Conservation (phyloP, 1,140 invertebrate species). For the Anoplophora glabripennis region DNA sequence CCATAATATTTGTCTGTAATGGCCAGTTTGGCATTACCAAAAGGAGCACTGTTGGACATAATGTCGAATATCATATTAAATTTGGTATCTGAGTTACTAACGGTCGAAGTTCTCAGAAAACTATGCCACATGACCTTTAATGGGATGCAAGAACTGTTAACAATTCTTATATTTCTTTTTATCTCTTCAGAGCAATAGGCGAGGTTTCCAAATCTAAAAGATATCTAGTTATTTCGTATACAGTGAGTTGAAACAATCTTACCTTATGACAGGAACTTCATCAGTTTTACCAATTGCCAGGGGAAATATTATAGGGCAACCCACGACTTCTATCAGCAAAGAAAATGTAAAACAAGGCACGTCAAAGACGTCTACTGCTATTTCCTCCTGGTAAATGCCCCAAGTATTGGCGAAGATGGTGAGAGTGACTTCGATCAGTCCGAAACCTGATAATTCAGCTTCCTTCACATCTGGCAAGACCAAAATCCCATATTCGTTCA, state of each 20-base stretch:
- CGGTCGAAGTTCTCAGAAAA: constrained; percentile 18
- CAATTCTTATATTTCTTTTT: constrained; percentile 26
- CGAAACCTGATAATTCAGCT: constrained; percentile 18
- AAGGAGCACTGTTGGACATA: too few species aligned
- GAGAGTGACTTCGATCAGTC: constrained; percentile 36
- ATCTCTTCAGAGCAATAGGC: constrained; percentile 22
- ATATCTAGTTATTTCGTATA: constrained; percentile 3
- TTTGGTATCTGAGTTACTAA: constrained; percentile 17
- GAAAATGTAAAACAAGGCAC: constrained; percentile 42
- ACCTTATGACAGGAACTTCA: constrained; percentile 39
- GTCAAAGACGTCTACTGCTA: constrained; percentile 45
- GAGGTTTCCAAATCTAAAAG: constrained; percentile 33
- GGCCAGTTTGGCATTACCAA: too few species aligned
- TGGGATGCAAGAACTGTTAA: constrained; percentile 29
- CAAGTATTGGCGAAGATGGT: constrained; percentile 48
- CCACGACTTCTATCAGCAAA: constrained; percentile 44
- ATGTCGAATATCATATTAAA: constrained; percentile 18
- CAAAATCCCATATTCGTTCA: constrained; percentile 31
- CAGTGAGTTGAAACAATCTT: not conserved
- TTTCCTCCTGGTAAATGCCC: constrained; percentile 49
- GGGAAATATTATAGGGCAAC: constrained; percentile 44
- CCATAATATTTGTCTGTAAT: too few species aligned
- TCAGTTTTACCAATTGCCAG: constrained; percentile 34
- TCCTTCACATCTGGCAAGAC: constrained; percentile 24
- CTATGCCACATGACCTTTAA: constrained; percentile 32